Base-by-base conservation (phyloP, 2,797 vertebrate species). In the Adelosebastes latens region DNA sequence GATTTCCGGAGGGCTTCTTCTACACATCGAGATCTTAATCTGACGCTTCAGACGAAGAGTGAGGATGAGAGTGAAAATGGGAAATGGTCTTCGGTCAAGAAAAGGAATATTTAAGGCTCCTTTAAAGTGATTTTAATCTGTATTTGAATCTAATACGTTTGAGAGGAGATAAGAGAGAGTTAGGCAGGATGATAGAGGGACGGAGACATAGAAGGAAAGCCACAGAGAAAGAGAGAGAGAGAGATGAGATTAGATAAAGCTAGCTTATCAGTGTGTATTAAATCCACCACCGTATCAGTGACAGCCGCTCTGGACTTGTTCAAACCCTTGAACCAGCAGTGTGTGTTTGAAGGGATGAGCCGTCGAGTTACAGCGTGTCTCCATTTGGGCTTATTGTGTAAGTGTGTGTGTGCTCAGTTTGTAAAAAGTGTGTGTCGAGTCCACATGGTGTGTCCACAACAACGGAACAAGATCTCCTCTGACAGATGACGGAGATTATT, bases 211-310 rank as follows among this genome's bases (percentile, higher is more conserved):
- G 77, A 60, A 10, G 31, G 34, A 36, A 72, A 65, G 46, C 5
- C 22, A 62, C 29, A 25, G 20, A 66, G 46, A 60, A 66, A 65
- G 9, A 55, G 46, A 60, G 72, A 63, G 31, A 53, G 10, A 71
- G 66, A 77, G 75, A 86, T 78, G 61, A 87, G 85, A 89, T 92
- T 86, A 91, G 71, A 85, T 1, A 31, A 78, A 80, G 65, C 62
- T 63, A 52, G 42, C 63, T 88, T 82, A 90, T 90, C 85, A 81
- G 49, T 24, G 46, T 75, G 80, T 52, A 69, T 83, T 81, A 86
- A 86, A 85, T 79, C 79, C 84, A 68, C 25, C 70, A 24, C 34
- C n/a, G 49, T 75, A 84, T 88, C 85, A 75, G 59, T 29, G 76
- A 79, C 66, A 81, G 81, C 56, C 8, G 25, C 77, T 71, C 77